Evolutionary conservation across 2,797 vertebrate genomes (phyloP), one percentile per base, ranked within the genome.

Genomic region (Distichodus sexfasciatus): DNA sequence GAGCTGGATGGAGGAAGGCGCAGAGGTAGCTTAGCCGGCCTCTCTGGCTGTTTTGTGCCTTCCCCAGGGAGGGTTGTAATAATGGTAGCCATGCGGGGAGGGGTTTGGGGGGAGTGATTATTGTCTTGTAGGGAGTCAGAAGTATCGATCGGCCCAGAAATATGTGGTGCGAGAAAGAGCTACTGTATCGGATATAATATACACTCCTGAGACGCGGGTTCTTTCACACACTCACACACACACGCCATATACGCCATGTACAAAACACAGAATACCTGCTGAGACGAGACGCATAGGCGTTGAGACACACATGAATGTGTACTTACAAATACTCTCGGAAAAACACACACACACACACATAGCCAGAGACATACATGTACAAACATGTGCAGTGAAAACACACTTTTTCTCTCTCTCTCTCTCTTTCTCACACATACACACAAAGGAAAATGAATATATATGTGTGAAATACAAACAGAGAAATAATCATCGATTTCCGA

Each of bases 91-190:
- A 90, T 89, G 87, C 88, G 90, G 88, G 82, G 81, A 83, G 87
- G 86, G 76, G 74, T 24, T 24, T 15, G 29, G 51, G 73, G 73
- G 81, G 78, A 81, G 93, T 91, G 93, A 95, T 96, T 96, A 95
- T 95, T 95, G 94, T 95, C 93, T 96, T 94, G 94, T 96, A 92
- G 94, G 94, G 94, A 96, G 94, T 95, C 94, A 94, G 93, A 94
- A 90, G 89, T 91, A 96, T 96, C 92, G 94, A 96, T 96, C 92
- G 87, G 86, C 90, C 76, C 91, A 95, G 94, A 96, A 96, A 96
- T 96, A 95, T 95, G 94, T 95, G 93, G 90, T 90, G 87, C 91
- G 91, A 91, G 91, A 94, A 95, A 94, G 93, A 93, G 92, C 89
- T 91, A 91, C 89, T 91, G 92, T 94, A 94, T 95, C 92, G 92